Base-by-base conservation (phyloP, 2,797 vertebrate genomes). In the Vespertilio murinus region DNA sequence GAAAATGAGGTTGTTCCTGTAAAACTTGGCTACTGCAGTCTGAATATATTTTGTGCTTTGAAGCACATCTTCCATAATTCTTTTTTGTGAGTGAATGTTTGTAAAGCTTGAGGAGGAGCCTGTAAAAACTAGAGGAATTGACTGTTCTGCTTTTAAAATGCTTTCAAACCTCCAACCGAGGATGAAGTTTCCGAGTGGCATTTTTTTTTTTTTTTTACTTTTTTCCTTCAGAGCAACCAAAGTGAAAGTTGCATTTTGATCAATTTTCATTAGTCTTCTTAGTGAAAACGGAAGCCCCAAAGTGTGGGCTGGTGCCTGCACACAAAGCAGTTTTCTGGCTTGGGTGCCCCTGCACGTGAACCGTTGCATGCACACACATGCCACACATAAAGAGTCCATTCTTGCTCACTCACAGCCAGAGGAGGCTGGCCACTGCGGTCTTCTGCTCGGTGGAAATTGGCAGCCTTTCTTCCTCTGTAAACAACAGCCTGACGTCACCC, bases 361-460 rank as follows among this genome's bases (percentile, higher is more conserved):
- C 65, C 1, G 1, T 42, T 80, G 79, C 80, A 9, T 73, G 75
- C 5, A 35, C 54, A 81, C 2, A 6, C 91, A 47, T 10, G 90
- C 88, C 96, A 61, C 96, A 69, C 95, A 95, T 94, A 93, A 92
- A 97, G 96, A 97, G 95, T 95, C 96, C 95, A 93, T 96, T 97
- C 96, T 96, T 93, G 92, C 93, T 92, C 84, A 71, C 70, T 73
- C 22, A 1, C 93, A 95, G 97, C 97, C 96, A 75, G 85, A 93
- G 97, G 97, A 91, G 97, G 96, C 98, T 77, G 97, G 95, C 96
- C 89, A 11, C 0, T 54, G 96, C 92, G 82, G 97, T 98, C 98
- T 88, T 98, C 97, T 89, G 97, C 97, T 98, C 95, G 33, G 84
- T 98, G 97, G 98, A 98, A 98, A 78, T 91, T 98, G 98, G 98